Evolutionary conservation across 1,140 invertebrate species (phyloP), one percentile per base, ranked within the genome.

Genomic region (Bicyclus anynana): DNA sequence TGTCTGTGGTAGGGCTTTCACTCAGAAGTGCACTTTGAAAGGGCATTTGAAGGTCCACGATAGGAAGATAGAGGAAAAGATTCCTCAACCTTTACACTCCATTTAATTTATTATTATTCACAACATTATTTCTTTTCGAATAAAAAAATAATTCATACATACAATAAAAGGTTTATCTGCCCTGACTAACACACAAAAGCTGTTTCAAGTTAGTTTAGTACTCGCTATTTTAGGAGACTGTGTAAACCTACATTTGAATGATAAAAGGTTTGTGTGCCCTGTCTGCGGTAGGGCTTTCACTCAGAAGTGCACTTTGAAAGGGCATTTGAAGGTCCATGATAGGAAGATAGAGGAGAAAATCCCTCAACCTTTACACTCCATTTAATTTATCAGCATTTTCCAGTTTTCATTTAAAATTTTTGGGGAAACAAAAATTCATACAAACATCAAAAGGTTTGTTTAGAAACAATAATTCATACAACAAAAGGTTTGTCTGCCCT

Each of bases 221-320:
- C n/a, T n/a, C n/a, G n/a, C n/a, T n/a, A n/a, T n/a, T n/a, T n/a
- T n/a, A n/a, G n/a, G n/a, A n/a, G n/a, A n/a, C n/a, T n/a, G n/a
- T n/a, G n/a, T n/a, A n/a, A n/a, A n/a, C n/a, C n/a, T 93, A 37
- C 93, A 94, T 69, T 93, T 92, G 5, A 92, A 95, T 33, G 94
- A 95, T 70, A 92, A 92, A 38, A 92, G 94, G 2, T 94, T 93
- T 75, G 80, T 91, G 10, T 95, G 94, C 74, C 88, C 90, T 2
- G 84, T 93, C 1, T 95, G 94, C 71, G 89, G 90, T 9, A 89
- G 93, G 26, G 87, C 91, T 0, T 95, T 95, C 67, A 90, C 92
- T 10, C 89, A 90, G 52, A 89, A 92, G 69, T 84, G 89, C 21
- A 90, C 86, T 1, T 62, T 90, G 7, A 90, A 89, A 46, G 84